A percentile compares a stretch with the other conserved stretches of the same genome.
phyloP scores from a whole-genome alignment of 2,113 vertebrate genomes.

The Hymenochirus boettgeri region DNA sequence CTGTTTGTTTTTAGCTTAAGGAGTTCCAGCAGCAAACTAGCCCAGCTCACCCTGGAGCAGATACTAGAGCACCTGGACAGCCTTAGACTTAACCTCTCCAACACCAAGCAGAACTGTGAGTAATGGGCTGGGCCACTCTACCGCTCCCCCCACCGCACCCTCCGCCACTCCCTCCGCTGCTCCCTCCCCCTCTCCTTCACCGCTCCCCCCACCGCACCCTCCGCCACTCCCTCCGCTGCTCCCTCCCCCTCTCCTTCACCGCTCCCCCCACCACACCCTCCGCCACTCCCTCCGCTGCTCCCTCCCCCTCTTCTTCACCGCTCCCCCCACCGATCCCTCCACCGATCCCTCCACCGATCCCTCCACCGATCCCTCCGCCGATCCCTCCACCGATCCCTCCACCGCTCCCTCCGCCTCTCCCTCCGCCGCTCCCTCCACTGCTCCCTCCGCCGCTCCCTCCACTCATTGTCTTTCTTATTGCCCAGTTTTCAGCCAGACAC shows the following conservation, averaged over 20 bases:
- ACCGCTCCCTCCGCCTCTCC: not conserved
- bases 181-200: not conserved
- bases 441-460: not conserved
- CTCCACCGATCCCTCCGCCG: rapidly evolving
- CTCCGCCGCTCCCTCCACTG: not conserved
- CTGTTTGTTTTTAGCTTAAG: slow-evolving; percentile 64
- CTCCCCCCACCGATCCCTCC: not conserved
- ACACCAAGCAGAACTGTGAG: slow-evolving; percentile 77
- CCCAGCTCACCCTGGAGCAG: slow-evolving; percentile 92
- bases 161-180: too few species aligned
- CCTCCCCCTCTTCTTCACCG: too few species aligned
- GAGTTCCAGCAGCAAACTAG: slow-evolving; percentile 92
- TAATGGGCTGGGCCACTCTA: not conserved
- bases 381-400: not conserved
- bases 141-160: not conserved
- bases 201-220: not conserved
- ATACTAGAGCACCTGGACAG: slow-evolving; percentile 92
- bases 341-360: not conserved
- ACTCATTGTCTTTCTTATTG: not conserved
- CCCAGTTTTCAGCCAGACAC: slow-evolving; percentile 88
- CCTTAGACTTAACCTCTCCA: slow-evolving; percentile 84
- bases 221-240: not conserved
- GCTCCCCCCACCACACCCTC: not conserved
- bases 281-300: not conserved
- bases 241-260: not conserved